Evolutionary conservation across 2,888 invertebrate species (phyloP), one percentile per base, ranked within the genome.

Genomic region (Synergus japonicus): DNA sequence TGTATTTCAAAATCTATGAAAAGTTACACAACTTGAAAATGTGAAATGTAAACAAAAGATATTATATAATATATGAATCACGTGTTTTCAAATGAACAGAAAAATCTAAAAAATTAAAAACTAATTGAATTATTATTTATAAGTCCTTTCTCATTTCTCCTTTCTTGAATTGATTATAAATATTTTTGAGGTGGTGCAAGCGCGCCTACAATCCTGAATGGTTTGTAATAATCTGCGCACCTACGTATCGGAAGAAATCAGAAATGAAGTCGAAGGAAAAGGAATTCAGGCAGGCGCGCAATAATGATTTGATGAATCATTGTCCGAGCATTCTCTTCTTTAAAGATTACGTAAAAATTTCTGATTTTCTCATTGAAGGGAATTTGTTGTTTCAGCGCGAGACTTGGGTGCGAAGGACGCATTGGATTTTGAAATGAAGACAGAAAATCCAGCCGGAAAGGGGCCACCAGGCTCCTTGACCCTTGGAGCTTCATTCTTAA

Each of bases 281-380:
- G 81, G 85, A 86, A 83, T 83, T 82, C 29, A 29, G 29, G 29
- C 81, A 84, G 79, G 66, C 78, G 79, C 81, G 81, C 82, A 86
- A 85, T 86, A 81, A 83, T 83, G 80, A 82, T 81, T 78, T 79
- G 83, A 85, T 88, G 88, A 88, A 87, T 88, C 88, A 88, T 83
- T 79, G 83, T 81, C 58, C 80, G 81, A 66, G 84, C 84, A 85
- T 87, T 43, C 79, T 77, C 54, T 13, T 65, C 77, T 77, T 79
- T 80, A 73, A 69, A 69, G 84, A 84, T 88, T 87, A 87, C 86
- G 86, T 85, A 87, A 86, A 49, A 44, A 73, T 44, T 49, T 49
- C 37, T 49, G 15, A 85, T 63, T 44, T 13, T 73, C 69, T 80
- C 73, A 77, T 54, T 78, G 73, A 54, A 78, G 15, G 13, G 76